Conservation (phyloP, 64 coral and sea anemone species). For the Orbicella faveolata region DNA sequence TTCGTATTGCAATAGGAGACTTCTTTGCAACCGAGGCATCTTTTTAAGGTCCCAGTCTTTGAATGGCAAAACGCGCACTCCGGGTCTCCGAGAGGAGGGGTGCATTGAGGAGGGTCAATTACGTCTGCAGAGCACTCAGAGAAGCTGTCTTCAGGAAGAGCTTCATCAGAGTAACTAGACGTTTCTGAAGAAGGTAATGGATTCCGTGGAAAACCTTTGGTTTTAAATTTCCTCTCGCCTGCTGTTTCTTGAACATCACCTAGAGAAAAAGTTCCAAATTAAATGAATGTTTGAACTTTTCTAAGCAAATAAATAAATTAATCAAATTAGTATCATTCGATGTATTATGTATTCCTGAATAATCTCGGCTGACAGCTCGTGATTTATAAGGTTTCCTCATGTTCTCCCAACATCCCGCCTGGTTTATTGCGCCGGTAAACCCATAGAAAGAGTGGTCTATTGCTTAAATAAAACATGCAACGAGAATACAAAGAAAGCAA, state of each 20-base stretch:
- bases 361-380: no score
- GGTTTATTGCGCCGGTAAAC: no score
- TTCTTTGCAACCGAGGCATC: conserved; percentile 41
- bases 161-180: neutral
- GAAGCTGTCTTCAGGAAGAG: neutral
- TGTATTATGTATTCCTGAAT: no score
- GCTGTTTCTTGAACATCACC: neutral
- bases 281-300: neutral
- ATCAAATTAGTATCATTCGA: no score
- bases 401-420: no score
- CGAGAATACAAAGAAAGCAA: no score
- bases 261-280: neutral
- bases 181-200: neutral
- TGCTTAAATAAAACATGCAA: no score
- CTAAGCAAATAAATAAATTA: no score
- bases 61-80: conserved; percentile 36
- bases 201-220: neutral
- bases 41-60: conserved; percentile 13
- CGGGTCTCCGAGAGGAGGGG: neutral
- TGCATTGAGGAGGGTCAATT: no score
- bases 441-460: no score
- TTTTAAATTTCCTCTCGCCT: neutral
- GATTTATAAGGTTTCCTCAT: no score
- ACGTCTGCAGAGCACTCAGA: neutral
- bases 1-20: conserved; percentile 37